Conservation (phyloP, 2,888 invertebrate genomes). For the Nomada flava region DNA sequence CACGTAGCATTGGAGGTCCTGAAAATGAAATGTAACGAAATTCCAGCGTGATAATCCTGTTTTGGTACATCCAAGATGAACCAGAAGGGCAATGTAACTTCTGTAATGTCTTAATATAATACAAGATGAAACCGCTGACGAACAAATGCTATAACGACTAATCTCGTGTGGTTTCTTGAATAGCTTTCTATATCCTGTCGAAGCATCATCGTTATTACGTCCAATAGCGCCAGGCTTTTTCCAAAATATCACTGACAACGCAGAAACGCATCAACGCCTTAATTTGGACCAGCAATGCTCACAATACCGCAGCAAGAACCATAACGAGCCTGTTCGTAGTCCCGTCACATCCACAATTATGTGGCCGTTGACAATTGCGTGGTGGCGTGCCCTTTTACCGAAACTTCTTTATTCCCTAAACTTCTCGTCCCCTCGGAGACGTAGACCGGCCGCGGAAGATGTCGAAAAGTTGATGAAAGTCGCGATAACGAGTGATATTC, state of each 20-base stretch:
- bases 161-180: not conserved
- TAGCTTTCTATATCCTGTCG: too few relatives aligned
- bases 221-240: not conserved
- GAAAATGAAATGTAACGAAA: too few relatives aligned
- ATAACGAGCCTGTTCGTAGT: constrained; percentile 14
- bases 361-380: constrained; percentile 7
- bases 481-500: constrained; percentile 20
- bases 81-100: too few relatives aligned
- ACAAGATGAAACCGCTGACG: too few relatives aligned
- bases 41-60: too few relatives aligned
- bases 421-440: constrained; percentile 9
- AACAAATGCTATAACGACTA: too few relatives aligned
- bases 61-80: too few relatives aligned
- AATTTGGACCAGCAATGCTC: constrained; percentile 2
- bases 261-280: not conserved
- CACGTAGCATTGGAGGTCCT: too few relatives aligned
- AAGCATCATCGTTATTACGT: not conserved
- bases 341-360: constrained; percentile 38
- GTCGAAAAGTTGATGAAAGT: constrained; percentile 31
- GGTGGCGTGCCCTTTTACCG: constrained; percentile 1
- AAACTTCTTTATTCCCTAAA: constrained; percentile 41
- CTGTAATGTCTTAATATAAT: too few relatives aligned
- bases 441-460: not conserved
- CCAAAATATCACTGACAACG: not conserved
- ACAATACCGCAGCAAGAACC: not conserved